phyloP scores from a whole-genome alignment of 2,113 vertebrate species.

The Anthoscopus minutus region DNA sequence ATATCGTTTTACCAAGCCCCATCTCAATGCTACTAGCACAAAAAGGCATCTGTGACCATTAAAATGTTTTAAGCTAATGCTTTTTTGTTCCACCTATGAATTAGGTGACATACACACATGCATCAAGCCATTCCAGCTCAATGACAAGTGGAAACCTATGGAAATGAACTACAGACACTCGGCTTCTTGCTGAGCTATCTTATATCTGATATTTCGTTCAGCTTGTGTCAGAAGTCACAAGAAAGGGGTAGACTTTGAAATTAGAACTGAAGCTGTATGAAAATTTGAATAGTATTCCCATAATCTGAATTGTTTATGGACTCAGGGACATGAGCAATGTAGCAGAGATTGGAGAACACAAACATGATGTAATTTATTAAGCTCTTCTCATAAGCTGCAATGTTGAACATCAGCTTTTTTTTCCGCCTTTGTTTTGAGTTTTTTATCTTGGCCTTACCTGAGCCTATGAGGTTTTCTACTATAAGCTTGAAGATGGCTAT shows the following conservation, averaged over 20 bases:
- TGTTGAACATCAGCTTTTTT: background rate
- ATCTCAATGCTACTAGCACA: background rate
- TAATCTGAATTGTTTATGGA: background rate
- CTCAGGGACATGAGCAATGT: rapidly evolving
- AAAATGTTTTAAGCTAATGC: background rate
- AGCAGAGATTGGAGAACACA: background rate
- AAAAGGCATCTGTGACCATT: background rate
- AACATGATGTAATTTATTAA: background rate
- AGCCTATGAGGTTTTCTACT: background rate
- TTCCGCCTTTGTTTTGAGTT: background rate
- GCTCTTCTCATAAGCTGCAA: background rate
- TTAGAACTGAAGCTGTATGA: background rate
- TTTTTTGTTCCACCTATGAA: background rate
- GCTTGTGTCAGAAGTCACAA: background rate
- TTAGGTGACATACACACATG: background rate
- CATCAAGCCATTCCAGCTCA: background rate
- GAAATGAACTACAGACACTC: background rate
- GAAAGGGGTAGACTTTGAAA: background rate
- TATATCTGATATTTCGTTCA: background rate
- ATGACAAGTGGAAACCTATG: background rate
- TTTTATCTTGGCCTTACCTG: background rate
- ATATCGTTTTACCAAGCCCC: background rate
- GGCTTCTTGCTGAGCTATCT: background rate
- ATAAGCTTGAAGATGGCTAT: background rate
- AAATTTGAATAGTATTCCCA: background rate